phyloP scores from a whole-genome alignment of 2,113 vertebrate genomes.

The Albula goreensis region DNA sequence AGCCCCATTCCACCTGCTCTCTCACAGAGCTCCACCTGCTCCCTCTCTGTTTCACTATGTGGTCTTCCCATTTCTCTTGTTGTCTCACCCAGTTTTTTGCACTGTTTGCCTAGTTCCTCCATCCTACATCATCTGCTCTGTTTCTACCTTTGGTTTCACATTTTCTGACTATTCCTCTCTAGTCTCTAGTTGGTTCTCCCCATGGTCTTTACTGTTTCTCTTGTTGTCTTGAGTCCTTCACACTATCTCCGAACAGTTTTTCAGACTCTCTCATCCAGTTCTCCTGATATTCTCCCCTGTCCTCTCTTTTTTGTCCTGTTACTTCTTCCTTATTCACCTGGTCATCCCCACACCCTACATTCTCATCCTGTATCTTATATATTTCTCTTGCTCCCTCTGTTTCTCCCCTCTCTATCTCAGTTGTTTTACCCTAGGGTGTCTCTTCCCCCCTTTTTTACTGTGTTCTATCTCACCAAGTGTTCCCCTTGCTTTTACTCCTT shows the following conservation, averaged over 20 bases:
- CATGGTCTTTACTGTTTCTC: not conserved
- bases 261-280: not conserved
- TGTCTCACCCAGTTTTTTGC: too few species aligned
- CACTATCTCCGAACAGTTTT: not conserved
- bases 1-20: not conserved
- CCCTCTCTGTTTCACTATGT: too few species aligned
- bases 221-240: not conserved
- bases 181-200: not conserved
- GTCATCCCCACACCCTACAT: too few species aligned
- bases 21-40: not conserved
- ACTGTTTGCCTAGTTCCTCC: too few species aligned
- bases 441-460: conserved; percentile 4
- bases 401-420: not conserved
- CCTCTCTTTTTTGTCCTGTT: not conserved
- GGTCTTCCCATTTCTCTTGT: too few species aligned
- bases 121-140: too few species aligned
- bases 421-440: not conserved
- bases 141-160: too few species aligned
- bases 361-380: not conserved
- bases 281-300: not conserved
- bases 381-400: not conserved
- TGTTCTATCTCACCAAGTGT: not conserved
- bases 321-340: not conserved
- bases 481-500: not conserved
- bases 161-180: not conserved